phyloP scores from a whole-genome alignment of 2,797 vertebrate species.

The Otolemur crassicaudatus region DNA sequence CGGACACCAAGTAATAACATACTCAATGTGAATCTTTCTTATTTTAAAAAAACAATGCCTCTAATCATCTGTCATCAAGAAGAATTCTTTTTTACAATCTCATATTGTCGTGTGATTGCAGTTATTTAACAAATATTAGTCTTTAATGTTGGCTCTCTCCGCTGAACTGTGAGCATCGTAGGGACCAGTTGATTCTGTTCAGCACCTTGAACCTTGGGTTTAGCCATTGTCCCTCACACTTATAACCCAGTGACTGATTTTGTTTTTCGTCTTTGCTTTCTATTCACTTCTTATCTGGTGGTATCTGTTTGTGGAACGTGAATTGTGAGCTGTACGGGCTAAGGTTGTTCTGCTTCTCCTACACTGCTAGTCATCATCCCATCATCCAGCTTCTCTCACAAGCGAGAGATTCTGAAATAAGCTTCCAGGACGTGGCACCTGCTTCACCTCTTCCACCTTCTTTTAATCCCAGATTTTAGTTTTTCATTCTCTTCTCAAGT shows the following conservation, averaged over 20 bases:
- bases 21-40: background rate
- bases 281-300: background rate
- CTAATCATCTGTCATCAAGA: slow-evolving; percentile 37
- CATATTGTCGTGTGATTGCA: background rate
- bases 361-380: background rate
- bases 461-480: background rate
- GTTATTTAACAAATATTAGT: background rate
- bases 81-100: background rate
- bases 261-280: background rate
- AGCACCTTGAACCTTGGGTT: background rate
- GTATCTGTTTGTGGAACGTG: background rate
- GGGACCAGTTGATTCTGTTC: background rate
- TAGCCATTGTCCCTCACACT: background rate
- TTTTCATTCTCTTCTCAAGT: background rate
- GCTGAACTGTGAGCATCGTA: background rate
- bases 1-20: background rate
- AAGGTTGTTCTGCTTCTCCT: background rate
- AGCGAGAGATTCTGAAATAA: background rate
- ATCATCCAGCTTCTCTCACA: background rate
- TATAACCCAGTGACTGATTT: background rate
- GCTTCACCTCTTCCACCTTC: background rate
- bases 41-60: background rate
- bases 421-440: background rate
- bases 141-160: background rate
- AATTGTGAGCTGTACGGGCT: background rate